Base-by-base conservation (phyloP, 2,888 invertebrate species). In the Lithophane leautieri region DNA sequence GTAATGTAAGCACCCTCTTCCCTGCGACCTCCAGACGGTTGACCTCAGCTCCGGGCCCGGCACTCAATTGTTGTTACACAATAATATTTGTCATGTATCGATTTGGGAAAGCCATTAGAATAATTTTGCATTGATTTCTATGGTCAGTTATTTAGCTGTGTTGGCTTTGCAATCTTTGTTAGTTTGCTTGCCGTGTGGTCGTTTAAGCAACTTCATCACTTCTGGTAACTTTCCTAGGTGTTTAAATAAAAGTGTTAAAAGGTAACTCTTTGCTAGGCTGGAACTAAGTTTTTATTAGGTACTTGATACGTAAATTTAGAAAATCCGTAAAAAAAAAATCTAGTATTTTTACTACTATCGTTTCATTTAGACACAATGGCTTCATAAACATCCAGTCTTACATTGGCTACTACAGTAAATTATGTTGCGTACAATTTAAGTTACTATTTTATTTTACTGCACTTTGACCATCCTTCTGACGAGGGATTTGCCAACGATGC, bases 11-110 rank as follows among this genome's bases (percentile, higher is more conserved):
- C 86, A 84, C 89, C 89, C 87, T 90, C 89, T 91, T 90, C 90
- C 90, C 83, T 75, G 80, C 91, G 95, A 94, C 95, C 95, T 95
- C 95, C 88, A 95, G 95, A 95, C 95, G 84, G 87, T 90, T 86
- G 92, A 94, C 94, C 94, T 93, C 87, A 85, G 86, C 86, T 85
- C 78, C 85, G 84, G 81, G 66, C 81, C 67, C 71, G 82, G 54
- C 82, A 68, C 50, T 79, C 77, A 76, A 86, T 85, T 86, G 81
- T 79, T 82, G 70, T 82, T 86, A 87, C 83, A 84, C 81, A 81
- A 85, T 82, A 79, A 89, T 88, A 75, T 81, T 85, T 83, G 77
- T 86, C 86, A 84, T 76, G 71, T 86, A 89, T 88, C 80, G 87
- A 83, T 89, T 89, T 83, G 79, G 84, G 85, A 87, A 88, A 89